Evolutionary conservation across 1,140 invertebrate species (phyloP).

Genomic region (Leptopilina clavipes): DNA sequence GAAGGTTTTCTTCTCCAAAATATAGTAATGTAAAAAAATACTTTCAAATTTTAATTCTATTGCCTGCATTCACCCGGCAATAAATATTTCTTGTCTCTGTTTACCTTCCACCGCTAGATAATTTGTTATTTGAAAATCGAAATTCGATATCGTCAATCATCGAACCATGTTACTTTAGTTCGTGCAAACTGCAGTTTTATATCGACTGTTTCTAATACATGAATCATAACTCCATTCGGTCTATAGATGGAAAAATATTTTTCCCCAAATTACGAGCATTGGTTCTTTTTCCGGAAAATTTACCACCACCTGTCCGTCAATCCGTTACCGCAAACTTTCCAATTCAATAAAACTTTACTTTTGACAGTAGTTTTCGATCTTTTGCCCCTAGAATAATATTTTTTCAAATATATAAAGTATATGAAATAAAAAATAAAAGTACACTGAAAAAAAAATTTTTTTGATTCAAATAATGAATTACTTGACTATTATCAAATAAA

Average conservation of each 20-base stretch:
- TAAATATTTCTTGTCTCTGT: too few species aligned
- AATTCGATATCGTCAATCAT: constrained; percentile 10
- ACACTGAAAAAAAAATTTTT: too few species aligned
- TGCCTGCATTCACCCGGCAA: too few species aligned
- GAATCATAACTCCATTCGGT: background rate
- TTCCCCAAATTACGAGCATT: background rate
- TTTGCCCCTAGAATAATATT: too few species aligned
- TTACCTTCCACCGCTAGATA: too few species aligned
- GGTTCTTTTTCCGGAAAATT: constrained; percentile 14
- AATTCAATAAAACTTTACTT: background rate
- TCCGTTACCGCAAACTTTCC: background rate
- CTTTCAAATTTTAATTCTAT: too few species aligned
- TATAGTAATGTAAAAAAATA: too few species aligned
- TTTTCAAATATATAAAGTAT: background rate
- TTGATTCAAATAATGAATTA: too few species aligned
- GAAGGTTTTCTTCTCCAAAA: too few species aligned
- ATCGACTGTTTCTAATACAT: background rate
- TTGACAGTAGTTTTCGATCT: too few species aligned
- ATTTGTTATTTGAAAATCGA: background rate
- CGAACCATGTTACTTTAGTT: background rate
- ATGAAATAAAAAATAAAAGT: too few species aligned
- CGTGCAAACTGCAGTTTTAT: background rate
- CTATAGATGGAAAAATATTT: background rate
- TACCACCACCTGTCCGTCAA: background rate
- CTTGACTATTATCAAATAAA: too few species aligned